Percentiles rank a stretch among this genome's conserved stretches.
phyloP scores from a whole-genome alignment of 2,113 vertebrate species.

The Misgurnus anguillicaudatus region DNA sequence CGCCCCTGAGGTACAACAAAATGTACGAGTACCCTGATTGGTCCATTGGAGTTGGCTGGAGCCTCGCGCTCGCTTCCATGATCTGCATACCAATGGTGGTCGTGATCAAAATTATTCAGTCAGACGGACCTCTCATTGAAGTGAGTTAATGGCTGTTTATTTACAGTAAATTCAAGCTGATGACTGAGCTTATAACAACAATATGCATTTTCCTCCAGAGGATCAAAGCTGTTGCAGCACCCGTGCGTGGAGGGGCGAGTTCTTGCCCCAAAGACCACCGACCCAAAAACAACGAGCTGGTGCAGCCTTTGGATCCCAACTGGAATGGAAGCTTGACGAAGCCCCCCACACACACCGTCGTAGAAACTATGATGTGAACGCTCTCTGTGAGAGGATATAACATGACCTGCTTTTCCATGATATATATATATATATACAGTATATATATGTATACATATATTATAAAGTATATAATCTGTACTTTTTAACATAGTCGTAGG shows the following conservation, averaged over 20 bases:
- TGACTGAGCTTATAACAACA: not conserved
- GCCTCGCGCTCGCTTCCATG: conserved; percentile 93
- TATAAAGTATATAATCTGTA: conserved; percentile 78
- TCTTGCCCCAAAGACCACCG: conserved; percentile 72
- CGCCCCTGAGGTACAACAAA: conserved; percentile 97
- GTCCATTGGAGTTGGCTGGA: conserved; percentile 94
- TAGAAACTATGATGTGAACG: conserved; percentile 99
- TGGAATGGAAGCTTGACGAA: conserved; percentile 84
- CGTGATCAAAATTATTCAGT: conserved; percentile 88
- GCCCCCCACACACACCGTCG: conserved; percentile 93
- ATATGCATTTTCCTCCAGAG: conserved; percentile 74
- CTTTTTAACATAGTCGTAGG: conserved; percentile 86
- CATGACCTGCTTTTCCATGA: conserved; percentile 76
- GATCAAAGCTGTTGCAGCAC: conserved; percentile 90
- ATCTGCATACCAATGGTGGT: conserved; percentile 95
- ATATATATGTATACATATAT: conserved; percentile 56
- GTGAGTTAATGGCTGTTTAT: conserved; percentile 66
- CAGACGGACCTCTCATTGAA: conserved; percentile 93
- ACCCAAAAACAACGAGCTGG: conserved; percentile 63
- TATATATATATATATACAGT: conserved; percentile 67
- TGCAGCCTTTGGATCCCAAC: conserved; percentile 75
- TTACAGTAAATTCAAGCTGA: too few species aligned
- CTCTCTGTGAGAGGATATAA: conserved; percentile 79
- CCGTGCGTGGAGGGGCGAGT: conserved; percentile 79
- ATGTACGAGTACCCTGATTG: conserved; percentile 91